Evolutionary conservation across 2,888 invertebrate species (phyloP), one percentile per base, ranked within the genome.

Genomic region (Hecatera dysodea): DNA sequence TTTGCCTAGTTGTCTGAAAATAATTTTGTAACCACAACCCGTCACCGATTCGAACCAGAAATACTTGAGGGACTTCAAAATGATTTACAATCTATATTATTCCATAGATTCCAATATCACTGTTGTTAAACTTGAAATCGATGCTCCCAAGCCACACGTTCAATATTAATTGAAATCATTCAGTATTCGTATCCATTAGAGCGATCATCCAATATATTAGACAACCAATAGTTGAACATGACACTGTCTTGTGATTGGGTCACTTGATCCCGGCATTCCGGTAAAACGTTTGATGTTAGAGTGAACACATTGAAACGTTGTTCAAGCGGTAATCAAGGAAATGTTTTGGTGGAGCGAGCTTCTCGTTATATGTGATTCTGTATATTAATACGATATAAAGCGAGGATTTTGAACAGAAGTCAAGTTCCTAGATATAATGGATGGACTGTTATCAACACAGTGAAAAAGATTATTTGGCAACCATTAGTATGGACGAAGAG

Each of bases 141-240:
- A 46, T 29, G 6, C 59, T 22, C 22, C 27, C 4, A 9, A 46
- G 8, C 15, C 59, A 42, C 39, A 48, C 36, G 29, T 52, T 24
- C 22, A 24, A 22, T 15, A 52, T 42, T 59, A 63, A 75, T 63
- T 46, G 12, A 42, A 75, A 48, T 67, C 50, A 52, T 57, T 74
- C 17, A 46, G 12, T 57, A 52, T 75, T 56, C 50, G 1, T 19
- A 69, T 6, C 24, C 50, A 48, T 52, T 56, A 46, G 46, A 70
- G 29, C 46, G 60, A 57, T 53, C 42, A 33, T 52, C 42, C 44
- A 60, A 64, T 60, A 56, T 36, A 12, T 59, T 55, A 12, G 36
- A 57, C 0, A 39, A 36, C 19, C 27, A 50, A 29, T n/a, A 50
- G 12, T 56, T 24, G 46, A 50, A 72, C 46, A 72, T 15, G 72